These are phyloP conservation scores for Drosophila nigricruria DNA, from an alignment of 2,888 invertebrate species.

Conservation along the genomic window DNA sequence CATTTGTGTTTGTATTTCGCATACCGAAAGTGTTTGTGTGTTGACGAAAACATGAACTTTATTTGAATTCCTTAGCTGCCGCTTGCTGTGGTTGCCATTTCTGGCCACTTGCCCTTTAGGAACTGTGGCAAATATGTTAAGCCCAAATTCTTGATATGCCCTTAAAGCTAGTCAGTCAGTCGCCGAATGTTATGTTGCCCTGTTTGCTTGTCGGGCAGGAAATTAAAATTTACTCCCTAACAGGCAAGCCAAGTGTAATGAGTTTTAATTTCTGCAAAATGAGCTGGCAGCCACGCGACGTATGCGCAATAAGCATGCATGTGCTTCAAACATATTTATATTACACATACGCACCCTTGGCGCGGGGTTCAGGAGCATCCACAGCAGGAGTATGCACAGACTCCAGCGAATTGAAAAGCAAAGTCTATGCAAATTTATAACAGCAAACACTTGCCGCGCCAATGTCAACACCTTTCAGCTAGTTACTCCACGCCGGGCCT, in stretches of 20 bases:
- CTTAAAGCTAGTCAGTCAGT: slow-evolving; percentile 25
- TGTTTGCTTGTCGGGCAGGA: slow-evolving; percentile 62
- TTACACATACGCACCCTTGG: slow-evolving; percentile 20
- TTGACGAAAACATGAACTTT: slow-evolving; percentile 76
- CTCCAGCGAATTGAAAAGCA: slow-evolving; percentile 15
- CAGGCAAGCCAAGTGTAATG: slow-evolving; percentile 59
- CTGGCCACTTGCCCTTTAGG: slow-evolving; percentile 28
- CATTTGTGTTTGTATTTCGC: slow-evolving; percentile 29
- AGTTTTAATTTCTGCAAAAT: slow-evolving; percentile 57
- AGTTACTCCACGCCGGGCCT: neutral
- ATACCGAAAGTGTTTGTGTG: slow-evolving; percentile 21
- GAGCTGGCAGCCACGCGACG: slow-evolving; percentile 35
- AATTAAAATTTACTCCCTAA: slow-evolving; percentile 71
- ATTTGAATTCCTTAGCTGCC: slow-evolving; percentile 74
- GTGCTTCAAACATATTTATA: slow-evolving; percentile 22
- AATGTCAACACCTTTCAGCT: slow-evolving; percentile 38
- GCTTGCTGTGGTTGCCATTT: slow-evolving; percentile 65
- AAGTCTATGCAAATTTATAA: slow-evolving; percentile 43
- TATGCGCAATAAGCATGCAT: slow-evolving; percentile 40
- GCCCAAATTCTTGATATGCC: slow-evolving; percentile 31
- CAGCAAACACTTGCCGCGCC: slow-evolving; percentile 41
- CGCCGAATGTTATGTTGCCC: slow-evolving; percentile 33
- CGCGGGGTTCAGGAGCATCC: neutral
- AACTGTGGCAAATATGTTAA: slow-evolving; percentile 21
- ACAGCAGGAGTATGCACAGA: neutral